Base-by-base conservation (phyloP, 2,797 vertebrate genomes). In the Podargus strigoides region DNA sequence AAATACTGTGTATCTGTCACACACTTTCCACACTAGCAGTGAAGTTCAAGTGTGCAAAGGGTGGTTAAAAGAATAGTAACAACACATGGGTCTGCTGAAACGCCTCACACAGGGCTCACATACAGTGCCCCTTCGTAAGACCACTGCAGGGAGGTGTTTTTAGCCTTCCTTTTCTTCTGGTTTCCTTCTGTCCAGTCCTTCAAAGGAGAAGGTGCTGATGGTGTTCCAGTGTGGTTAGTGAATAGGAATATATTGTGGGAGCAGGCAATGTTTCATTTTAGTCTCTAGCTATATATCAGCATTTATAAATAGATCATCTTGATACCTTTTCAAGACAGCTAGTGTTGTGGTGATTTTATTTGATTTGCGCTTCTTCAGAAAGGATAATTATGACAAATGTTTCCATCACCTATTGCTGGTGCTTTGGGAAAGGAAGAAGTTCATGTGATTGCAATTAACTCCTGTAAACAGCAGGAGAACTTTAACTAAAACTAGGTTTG, bases 321-420 rank as follows among this genome's bases (percentile, higher is more conserved):
- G 56, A 62, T 91, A 83, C 46, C 62, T 68, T 87, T 73, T 84
- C 34, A 68, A 55, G 89, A 91, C 62, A 83, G 73, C 53, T 73
- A 81, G 47, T 44, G 21, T 87, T 95, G 89, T 73, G 68, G 89
- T 92, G 92, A 80, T 93, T 95, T 94, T 89, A 82, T 93, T 81
- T 95, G 72, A 87, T 87, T 95, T 95, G 64, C 0, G 1, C 73
- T 91, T 84, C 89, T 87, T 87, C 76, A 85, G 90, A 91, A 86
- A 62, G 68, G 62, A 63, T 95, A 95, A 95, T 95, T 96, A 95
- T 91, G 94, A 96, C 80, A 94, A 94, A 94, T 95, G 85, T 81
- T 95, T 82, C 81, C 46, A 95, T 95, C 87, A 89, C 78, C 58
- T 77, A 28, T 89, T 58, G 67, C 78, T 85, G 50, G 87, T 89